Evolutionary conservation across 1,140 invertebrate species (phyloP).

Genomic region (Zaprionus tsacasi): DNA sequence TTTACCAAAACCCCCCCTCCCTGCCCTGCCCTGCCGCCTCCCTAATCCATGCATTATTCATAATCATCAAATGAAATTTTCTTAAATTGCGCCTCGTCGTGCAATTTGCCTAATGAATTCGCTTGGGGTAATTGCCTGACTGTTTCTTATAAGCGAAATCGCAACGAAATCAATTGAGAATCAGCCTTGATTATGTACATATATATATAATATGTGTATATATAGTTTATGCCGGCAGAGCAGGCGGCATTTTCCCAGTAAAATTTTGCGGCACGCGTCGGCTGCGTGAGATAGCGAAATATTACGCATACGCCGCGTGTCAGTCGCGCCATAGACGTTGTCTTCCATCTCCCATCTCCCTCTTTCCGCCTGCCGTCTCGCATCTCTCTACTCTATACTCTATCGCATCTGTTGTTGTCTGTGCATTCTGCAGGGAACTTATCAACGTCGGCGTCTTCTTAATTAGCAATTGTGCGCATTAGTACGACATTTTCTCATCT

Average conservation of each 20-base stretch:
- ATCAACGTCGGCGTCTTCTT: conserved; percentile 36
- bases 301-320: conserved; percentile 48
- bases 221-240: background rate
- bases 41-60: background rate
- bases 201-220: background rate
- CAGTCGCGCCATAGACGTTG: background rate
- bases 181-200: background rate
- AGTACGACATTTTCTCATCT: conserved; percentile 30
- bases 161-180: conserved; percentile 5
- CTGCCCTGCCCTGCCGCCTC: background rate
- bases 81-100: background rate
- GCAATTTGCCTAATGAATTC: conserved; percentile 6
- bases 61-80: background rate
- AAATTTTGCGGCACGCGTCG: conserved; percentile 28
- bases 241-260: background rate
- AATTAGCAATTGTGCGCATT: conserved; percentile 72
- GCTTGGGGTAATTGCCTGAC: background rate
- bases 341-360: too few relatives aligned
- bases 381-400: background rate
- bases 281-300: conserved; percentile 24
- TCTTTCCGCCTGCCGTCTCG: background rate
- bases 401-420: conserved; percentile 9
- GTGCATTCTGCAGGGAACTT: conserved; percentile 21
- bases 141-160: background rate
- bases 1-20: background rate